These are phyloP conservation scores for Leptestheria dahalacensis DNA, from an alignment of 1,140 invertebrate genomes.

Conservation along the genomic window DNA sequence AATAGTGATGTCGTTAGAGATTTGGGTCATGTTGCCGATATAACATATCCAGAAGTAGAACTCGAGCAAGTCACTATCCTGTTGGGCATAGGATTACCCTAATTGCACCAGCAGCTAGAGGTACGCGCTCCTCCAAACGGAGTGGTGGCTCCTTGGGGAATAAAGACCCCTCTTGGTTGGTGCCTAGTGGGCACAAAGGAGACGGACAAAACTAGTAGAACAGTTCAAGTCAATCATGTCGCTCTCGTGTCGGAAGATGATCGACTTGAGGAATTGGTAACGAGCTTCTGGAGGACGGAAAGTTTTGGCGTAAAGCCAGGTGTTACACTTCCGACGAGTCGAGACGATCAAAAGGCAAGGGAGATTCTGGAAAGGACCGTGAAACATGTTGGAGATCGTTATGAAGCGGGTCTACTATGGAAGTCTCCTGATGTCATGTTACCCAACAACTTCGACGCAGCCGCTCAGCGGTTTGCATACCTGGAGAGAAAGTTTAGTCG, in stretches of 20 bases:
- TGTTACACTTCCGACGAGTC: not conserved
- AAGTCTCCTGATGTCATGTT: not conserved
- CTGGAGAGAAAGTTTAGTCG: not conserved
- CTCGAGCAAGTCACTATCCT: too few species aligned
- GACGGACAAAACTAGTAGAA: not conserved
- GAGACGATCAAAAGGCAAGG: not conserved
- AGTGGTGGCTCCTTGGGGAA: too few species aligned
- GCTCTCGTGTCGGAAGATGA: not conserved
- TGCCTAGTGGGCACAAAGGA: too few species aligned
- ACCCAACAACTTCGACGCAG: not conserved
- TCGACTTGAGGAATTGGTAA: not conserved
- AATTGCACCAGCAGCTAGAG: too few species aligned
- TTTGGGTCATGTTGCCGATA: too few species aligned
- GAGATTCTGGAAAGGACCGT: not conserved
- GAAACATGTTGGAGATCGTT: not conserved
- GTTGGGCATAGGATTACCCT: too few species aligned
- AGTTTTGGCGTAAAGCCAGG: not conserved
- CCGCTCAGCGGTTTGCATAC: not conserved
- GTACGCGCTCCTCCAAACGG: too few species aligned
- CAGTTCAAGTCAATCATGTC: not conserved
- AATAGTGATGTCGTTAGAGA: too few species aligned
- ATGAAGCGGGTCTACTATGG: slow-evolving; percentile 12
- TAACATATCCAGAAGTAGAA: too few species aligned
- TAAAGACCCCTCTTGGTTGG: slow-evolving; percentile 3
- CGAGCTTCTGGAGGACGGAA: not conserved